phyloP scores from a whole-genome alignment of 2,113 vertebrate species.

The Drymodes brunneopygia region DNA sequence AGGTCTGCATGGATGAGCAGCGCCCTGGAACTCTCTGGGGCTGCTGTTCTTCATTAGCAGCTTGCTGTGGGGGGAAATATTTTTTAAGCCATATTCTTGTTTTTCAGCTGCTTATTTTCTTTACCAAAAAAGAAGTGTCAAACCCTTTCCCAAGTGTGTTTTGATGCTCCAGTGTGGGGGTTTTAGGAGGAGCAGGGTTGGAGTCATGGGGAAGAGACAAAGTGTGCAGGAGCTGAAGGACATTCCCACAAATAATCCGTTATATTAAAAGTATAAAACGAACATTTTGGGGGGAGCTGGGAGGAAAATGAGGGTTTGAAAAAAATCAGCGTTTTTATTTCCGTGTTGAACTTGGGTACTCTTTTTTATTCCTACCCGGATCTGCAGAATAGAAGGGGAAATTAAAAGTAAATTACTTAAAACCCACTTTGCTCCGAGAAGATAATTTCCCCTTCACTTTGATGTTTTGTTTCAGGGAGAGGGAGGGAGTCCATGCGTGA shows the following conservation, averaged over 20 bases:
- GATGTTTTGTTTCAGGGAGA: neutral
- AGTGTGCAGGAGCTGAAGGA: rapidly evolving
- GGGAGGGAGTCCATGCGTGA: neutral
- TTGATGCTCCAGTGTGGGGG: neutral
- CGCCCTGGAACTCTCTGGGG: neutral
- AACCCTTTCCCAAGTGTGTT: rapidly evolving
- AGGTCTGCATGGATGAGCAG: neutral
- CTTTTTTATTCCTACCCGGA: rapidly evolving
- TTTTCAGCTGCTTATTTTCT: neutral
- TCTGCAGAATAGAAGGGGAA: neutral
- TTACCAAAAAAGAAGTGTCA: neutral
- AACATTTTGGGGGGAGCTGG: rapidly evolving
- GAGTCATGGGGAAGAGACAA: neutral
- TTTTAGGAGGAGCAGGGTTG: neutral
- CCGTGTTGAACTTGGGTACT: rapidly evolving
- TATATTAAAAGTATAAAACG: neutral
- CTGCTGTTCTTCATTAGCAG: neutral
- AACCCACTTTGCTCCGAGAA: neutral
- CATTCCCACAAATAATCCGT: neutral
- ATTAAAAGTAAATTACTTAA: neutral
- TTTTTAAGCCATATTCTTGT: neutral
- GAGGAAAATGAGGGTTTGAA: neutral
- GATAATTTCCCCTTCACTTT: neutral
- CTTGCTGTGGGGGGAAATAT: neutral
- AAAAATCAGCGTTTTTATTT: neutral